Evolutionary conservation across 2,113 vertebrate genomes (phyloP), one percentile per base, ranked within the genome.

Genomic region (Holacanthus passer): DNA sequence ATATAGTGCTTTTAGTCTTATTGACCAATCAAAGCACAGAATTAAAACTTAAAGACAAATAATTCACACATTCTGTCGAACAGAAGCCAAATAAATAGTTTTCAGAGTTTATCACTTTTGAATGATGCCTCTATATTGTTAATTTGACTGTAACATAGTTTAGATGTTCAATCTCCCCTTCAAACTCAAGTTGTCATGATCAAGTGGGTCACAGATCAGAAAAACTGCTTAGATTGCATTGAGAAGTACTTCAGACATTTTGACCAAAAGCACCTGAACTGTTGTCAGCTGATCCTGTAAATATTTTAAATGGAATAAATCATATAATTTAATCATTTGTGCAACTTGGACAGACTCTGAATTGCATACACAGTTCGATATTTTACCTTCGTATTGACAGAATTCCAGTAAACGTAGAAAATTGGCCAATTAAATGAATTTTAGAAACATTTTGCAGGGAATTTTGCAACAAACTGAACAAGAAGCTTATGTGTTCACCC

Each of bases 381-480:
- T 41, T 73, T 48, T 39, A 14, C 59, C 24, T 16, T 19, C 14
- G 1, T 19, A 12, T 48, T 77, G 63, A 45, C 76, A 66, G 20
- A 67, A 71, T 22, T 78, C 32, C 31, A 73, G 39, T 10, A 17
- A 52, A 69, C 1, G 4, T 39, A 3, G 9, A 84, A 79, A 77
- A 80, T 7, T 27, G 16, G 24, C 55, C 27, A 75, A 88, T 76
- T 66, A 64, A 41, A 81, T 72, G 74, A 20, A 75, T 86, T 79
- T 63, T 14, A 50, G 43, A 14, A 78, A 77, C 39, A 39, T 45
- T 83, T 69, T 52, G n/a, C 14, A 8, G 11, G 17, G 2, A 31
- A 56, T 75, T 84, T 81, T 73, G 65, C 53, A 81, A 81, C 32
- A 77, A 56, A 65, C 47, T 65, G 55, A 78, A 85, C 87, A 90